phyloP scores from a whole-genome alignment of 1,140 invertebrate species.

The Drosophila insularis region DNA sequence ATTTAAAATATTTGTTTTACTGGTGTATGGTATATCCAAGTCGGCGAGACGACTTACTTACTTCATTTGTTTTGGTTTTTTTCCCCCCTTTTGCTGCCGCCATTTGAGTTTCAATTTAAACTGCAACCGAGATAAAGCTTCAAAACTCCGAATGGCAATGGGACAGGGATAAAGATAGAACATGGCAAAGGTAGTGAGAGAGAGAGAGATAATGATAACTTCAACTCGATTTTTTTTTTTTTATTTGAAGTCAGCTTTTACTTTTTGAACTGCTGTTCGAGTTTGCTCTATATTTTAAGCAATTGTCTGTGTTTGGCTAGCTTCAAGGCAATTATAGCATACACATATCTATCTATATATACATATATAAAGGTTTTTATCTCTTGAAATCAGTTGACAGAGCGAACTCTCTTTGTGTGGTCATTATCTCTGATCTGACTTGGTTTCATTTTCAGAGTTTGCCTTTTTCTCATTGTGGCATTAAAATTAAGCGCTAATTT shows the following conservation, averaged over 20 bases:
- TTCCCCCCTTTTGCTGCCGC: conserved; percentile 4
- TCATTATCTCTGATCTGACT: conserved; percentile 40
- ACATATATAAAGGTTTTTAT: conserved; percentile 55
- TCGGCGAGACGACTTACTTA: too few species aligned
- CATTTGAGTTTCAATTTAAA: conserved; percentile 75
- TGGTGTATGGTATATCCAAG: too few species aligned
- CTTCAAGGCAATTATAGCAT: conserved; percentile 25
- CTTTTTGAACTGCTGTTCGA: conserved; percentile 41
- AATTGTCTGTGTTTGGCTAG: conserved; percentile 61
- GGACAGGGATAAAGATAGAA: conserved; percentile 6
- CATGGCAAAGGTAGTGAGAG: background rate
- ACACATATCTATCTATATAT: conserved; percentile 22
- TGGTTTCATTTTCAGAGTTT: conserved; percentile 10
- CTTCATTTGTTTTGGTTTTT: conserved; percentile 59
- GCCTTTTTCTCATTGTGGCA: conserved; percentile 33
- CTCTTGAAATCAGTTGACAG: conserved; percentile 35
- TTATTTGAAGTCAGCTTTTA: conserved; percentile 67
- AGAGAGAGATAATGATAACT: conserved; percentile 18
- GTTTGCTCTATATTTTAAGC: conserved; percentile 64
- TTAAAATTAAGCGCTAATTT: conserved; percentile 72
- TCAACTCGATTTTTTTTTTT: conserved; percentile 52
- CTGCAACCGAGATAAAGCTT: conserved; percentile 53
- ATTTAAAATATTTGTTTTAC: too few species aligned
- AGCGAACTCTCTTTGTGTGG: background rate
- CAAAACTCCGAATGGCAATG: conserved; percentile 34